phyloP scores from a whole-genome alignment of 1,140 invertebrate genomes.

The Mizuhopecten yessoensis region DNA sequence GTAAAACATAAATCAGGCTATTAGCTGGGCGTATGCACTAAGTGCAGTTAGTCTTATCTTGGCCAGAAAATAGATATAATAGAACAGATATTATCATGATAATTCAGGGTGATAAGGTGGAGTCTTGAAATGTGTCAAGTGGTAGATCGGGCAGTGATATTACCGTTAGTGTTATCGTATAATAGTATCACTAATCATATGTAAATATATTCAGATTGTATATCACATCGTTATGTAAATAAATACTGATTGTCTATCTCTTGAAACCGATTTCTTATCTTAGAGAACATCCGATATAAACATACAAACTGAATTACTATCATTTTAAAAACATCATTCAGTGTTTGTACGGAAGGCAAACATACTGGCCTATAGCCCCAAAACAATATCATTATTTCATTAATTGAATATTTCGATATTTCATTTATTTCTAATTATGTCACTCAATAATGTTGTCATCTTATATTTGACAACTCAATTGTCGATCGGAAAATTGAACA shows the following conservation, averaged over 20 bases:
- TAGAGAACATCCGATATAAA: background rate
- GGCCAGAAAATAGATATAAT: background rate
- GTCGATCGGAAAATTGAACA: no score
- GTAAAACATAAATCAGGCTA: background rate
- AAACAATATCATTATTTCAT: no score
- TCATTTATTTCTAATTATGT: no score
- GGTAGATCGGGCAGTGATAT: slow-evolving; percentile 1
- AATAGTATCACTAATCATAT: slow-evolving; percentile 19
- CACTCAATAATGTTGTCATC: no score
- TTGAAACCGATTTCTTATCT: background rate
- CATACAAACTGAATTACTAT: background rate
- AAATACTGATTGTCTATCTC: slow-evolving; percentile 4
- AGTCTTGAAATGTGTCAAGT: background rate
- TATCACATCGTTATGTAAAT: background rate
- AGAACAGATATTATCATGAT: background rate
- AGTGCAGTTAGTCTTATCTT: background rate
- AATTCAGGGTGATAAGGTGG: background rate
- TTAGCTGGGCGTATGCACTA: background rate
- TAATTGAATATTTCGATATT: no score
- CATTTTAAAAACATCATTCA: background rate
- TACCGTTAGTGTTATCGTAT: background rate
- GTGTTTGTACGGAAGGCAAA: no score
- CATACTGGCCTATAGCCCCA: no score
- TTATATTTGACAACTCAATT: no score
- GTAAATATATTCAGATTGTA: slow-evolving; percentile 29